These are phyloP conservation scores for Hydrocynus forskahlii DNA, from an alignment of 2,797 vertebrate genomes.

Conservation along the genomic window DNA sequence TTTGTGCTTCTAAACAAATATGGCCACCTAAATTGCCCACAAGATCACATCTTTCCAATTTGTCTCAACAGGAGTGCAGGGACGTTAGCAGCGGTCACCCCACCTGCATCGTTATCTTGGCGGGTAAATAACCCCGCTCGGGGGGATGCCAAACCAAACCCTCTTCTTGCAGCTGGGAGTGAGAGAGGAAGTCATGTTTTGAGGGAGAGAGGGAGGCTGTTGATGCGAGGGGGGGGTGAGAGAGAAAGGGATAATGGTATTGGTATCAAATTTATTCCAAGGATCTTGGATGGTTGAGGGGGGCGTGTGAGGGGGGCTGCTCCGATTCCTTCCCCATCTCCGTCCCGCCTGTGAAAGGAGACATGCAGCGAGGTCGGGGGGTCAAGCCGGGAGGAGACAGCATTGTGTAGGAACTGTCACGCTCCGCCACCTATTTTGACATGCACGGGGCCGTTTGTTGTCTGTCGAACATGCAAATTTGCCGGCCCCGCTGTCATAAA, in stretches of 20 bases:
- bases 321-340: constrained; percentile 77
- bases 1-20: constrained; percentile 34
- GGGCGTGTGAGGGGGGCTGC: constrained; percentile 75
- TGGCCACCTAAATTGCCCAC: background rate
- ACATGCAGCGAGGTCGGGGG: constrained; percentile 95
- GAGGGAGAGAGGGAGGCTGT: constrained; percentile 51
- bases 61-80: constrained; percentile 53
- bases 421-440: constrained; percentile 99
- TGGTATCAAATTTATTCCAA: constrained; percentile 94
- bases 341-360: constrained; percentile 93
- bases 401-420: constrained; percentile 99
- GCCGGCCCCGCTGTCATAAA: constrained; percentile 96
- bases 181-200: constrained; percentile 64
- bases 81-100: constrained; percentile 47
- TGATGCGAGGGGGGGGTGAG: constrained; percentile 60
- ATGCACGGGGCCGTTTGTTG: constrained; percentile 99
- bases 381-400: constrained; percentile 98
- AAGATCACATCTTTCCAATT: constrained; percentile 52
- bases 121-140: constrained; percentile 46
- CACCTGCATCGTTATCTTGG: constrained; percentile 56
- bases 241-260: constrained; percentile 86
- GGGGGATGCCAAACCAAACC: constrained; percentile 37
- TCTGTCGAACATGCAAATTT: constrained; percentile 99
- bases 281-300: constrained; percentile 61
- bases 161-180: constrained; percentile 25